Percentiles rank a stretch among this genome's conserved stretches.
These are phyloP conservation scores for Thecocarcelia acutangulata DNA, from an alignment of 2,888 invertebrate species.

Conservation along the genomic window DNA sequence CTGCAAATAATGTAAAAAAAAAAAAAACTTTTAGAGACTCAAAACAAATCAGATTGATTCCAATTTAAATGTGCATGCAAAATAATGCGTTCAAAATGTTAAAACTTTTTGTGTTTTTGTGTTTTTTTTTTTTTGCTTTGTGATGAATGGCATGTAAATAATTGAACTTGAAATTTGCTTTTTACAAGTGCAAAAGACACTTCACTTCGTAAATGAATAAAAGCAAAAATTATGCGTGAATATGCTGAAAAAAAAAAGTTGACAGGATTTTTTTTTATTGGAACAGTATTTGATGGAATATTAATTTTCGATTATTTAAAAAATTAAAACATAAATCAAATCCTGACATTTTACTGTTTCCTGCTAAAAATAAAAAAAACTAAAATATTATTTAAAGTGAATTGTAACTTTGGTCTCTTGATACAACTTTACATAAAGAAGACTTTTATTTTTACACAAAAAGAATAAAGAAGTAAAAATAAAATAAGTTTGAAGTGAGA, in stretches of 20 bases:
- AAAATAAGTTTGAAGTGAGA: no score
- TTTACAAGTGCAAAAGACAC: background rate
- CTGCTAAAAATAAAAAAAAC: constrained; percentile 1
- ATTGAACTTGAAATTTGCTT: constrained; percentile 62
- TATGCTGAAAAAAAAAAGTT: constrained; percentile 3
- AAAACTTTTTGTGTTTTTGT: constrained; percentile 17
- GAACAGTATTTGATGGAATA: background rate
- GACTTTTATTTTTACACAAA: no score
- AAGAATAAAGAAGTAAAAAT: no score
- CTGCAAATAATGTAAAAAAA: background rate
- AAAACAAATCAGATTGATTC: constrained; percentile 49
- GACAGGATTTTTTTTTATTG: constrained; percentile 28
- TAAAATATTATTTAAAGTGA: background rate
- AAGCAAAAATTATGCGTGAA: constrained; percentile 15
- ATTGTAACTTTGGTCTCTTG: no score
- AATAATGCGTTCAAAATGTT: constrained; percentile 63
- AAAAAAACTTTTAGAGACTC: constrained; percentile 4
- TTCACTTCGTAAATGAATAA: background rate
- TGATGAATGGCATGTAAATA: constrained; percentile 58
- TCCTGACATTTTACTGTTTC: constrained; percentile 45
- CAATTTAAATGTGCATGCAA: constrained; percentile 59
- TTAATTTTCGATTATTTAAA: background rate
- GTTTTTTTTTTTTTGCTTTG: background rate
- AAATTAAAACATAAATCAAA: constrained; percentile 31
- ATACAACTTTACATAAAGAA: no score